Base-by-base conservation (phyloP, 2,113 vertebrate species). In the Monopterus albus region DNA sequence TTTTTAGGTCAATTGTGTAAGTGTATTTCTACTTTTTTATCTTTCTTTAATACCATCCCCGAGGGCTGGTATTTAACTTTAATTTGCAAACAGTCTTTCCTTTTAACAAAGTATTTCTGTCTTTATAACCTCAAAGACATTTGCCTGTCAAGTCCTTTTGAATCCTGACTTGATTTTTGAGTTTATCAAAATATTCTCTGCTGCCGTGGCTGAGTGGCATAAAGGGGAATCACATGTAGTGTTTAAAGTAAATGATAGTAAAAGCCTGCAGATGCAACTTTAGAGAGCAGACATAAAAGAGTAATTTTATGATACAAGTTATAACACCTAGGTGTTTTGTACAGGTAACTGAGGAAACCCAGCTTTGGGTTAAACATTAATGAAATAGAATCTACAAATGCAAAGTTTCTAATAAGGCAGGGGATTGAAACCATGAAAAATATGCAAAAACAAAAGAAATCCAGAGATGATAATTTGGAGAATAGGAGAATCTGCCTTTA, bases 401-500 rank as follows among this genome's bases (percentile, higher is more conserved):
- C 14, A 47, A 66, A 23, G 9, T 40, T 72, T 77, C 57, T 28
- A 78, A 50, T 38, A 25, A 71, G 33, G 12, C 1, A 11, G 8
- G 29, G 35, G 20, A 52, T 38, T 7, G 2, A 46, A 50, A 49
- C 14, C 15, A 13, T 63, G 46, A 64, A 43, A 61, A 72, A 20
- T 6, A 8, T n/a, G 9, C 50, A 60, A 43, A 40, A 49, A 50
- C 9, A 38, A 53, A 49, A 4, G 35, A 38, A 61, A 51, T 38
- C n/a, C 7, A 31, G 29, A 70, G n/a, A 50, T 6, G 2, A 11
- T 38, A 17, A 63, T 55, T 63, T 1, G 29, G 29, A 8, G 43
- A 61, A 69, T 36, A 52, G 26, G 21, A 59, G 10, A 31, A 65
- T 58, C 23, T 40, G 9, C 23, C 51, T 70, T 79, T 79, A 64